These are phyloP conservation scores for Dendrophyllia cribrosa DNA, from an alignment of 64 coral and sea anemone species.

Conservation along the genomic window DNA sequence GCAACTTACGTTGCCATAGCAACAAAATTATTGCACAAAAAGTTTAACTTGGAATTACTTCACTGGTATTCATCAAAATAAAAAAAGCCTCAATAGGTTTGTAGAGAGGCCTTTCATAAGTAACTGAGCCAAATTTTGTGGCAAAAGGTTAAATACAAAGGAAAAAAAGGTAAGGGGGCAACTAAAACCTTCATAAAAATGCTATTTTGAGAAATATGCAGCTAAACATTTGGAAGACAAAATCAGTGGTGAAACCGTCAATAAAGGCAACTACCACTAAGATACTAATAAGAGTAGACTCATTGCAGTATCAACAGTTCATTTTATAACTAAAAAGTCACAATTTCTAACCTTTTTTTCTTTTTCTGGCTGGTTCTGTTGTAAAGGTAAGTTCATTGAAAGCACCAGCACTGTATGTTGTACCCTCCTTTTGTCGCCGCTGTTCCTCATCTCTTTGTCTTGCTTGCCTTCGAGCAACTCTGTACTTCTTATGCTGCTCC, in stretches of 20 bases:
- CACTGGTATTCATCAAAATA: neutral
- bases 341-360: neutral
- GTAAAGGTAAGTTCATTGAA: conserved; percentile 41
- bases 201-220: neutral
- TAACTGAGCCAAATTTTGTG: no score
- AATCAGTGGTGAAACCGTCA: neutral
- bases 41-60: conserved; percentile 1
- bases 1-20: neutral
- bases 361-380: neutral
- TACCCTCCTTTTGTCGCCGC: conserved; percentile 41
- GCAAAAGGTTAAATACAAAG: neutral
- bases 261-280: no score
- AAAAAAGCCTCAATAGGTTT: conserved; percentile 1
- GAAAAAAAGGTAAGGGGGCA: neutral
- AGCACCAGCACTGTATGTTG: conserved; percentile 38
- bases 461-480: conserved; percentile 52
- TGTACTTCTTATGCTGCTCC: conserved; percentile 67
- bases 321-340: neutral
- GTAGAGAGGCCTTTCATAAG: neutral
- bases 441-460: conserved; percentile 46
- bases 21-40: neutral
- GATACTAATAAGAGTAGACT: no score
- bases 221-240: neutral
- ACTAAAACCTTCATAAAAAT: neutral
- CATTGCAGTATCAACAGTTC: neutral